A percentile compares a stretch with the other conserved stretches of the same genome.
Evolutionary conservation across 2,888 invertebrate genomes (phyloP).

Genomic region (Malacosoma neustria): DNA sequence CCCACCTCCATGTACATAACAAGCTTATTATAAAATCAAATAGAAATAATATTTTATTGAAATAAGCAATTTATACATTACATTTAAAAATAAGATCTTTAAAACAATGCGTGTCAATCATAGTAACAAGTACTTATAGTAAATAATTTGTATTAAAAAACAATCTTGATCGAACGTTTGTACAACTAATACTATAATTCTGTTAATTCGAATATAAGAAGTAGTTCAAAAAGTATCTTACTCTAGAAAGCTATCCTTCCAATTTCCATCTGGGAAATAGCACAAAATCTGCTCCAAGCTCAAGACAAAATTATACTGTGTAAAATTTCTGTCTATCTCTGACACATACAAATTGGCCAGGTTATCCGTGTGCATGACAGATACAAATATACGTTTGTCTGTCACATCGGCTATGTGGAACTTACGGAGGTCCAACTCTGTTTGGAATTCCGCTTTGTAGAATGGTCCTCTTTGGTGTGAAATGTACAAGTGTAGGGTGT

Average conservation of each 20-base stretch:
- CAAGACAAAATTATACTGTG: constrained; percentile 81
- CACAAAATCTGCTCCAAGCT: constrained; percentile 88
- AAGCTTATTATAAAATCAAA: no score
- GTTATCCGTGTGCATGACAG: constrained; percentile 84
- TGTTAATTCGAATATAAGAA: no score
- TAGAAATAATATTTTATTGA: no score
- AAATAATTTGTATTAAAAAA: no score
- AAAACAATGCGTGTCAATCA: no score
- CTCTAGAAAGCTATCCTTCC: constrained; percentile 89
- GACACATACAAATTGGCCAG: constrained; percentile 88
- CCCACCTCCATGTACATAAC: no score
- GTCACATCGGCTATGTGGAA: constrained; percentile 91
- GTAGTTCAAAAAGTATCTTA: no score
- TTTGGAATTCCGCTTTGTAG: constrained; percentile 83
- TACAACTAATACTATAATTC: no score
- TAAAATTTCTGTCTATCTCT: constrained; percentile 77
- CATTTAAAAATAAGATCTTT: no score
- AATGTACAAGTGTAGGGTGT: constrained; percentile 80
- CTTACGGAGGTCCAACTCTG: constrained; percentile 77
- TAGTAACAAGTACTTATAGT: no score
- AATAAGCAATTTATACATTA: no score
- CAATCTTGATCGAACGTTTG: no score
- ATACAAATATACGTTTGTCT: constrained; percentile 85
- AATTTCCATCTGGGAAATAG: constrained; percentile 87
- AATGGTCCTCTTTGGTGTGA: constrained; percentile 84